These are phyloP conservation scores for Conomelus anceps DNA, from an alignment of 2,888 invertebrate species.

Conservation along the genomic window DNA sequence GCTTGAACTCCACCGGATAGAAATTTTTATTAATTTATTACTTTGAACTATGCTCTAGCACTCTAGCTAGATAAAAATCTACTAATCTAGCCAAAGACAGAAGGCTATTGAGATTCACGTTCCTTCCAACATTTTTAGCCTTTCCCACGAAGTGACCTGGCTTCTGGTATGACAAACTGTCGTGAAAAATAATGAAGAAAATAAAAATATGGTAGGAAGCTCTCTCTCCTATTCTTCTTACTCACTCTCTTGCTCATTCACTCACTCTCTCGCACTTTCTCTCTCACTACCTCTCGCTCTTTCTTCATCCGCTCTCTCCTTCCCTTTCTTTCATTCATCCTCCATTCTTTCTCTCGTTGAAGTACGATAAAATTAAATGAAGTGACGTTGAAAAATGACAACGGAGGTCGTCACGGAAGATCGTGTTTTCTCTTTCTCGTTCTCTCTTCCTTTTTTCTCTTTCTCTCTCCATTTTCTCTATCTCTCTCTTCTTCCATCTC, in stretches of 20 bases:
- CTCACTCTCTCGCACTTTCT: background rate
- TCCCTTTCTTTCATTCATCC: too few relatives aligned
- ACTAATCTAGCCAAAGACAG: background rate
- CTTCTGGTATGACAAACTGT: background rate
- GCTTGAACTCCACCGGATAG: background rate
- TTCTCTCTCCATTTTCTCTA: background rate
- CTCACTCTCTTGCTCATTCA: background rate
- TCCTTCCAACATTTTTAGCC: background rate
- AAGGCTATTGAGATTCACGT: background rate
- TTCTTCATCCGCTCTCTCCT: too few relatives aligned
- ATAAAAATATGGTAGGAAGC: background rate
- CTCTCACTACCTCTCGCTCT: background rate
- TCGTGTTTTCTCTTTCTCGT: background rate
- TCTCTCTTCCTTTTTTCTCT: background rate
- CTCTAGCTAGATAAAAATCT: background rate
- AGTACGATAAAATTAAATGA: background rate
- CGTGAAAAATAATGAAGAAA: background rate
- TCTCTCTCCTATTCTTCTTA: background rate
- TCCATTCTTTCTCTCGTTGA: background rate
- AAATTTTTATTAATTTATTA: background rate
- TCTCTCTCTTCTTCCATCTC: background rate
- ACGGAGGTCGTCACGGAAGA: background rate
- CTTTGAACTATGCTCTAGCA: background rate
- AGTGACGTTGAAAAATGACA: background rate
- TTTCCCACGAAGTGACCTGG: background rate